phyloP scores from a whole-genome alignment of 2,888 invertebrate species.

The Hypomecis atomaria region DNA sequence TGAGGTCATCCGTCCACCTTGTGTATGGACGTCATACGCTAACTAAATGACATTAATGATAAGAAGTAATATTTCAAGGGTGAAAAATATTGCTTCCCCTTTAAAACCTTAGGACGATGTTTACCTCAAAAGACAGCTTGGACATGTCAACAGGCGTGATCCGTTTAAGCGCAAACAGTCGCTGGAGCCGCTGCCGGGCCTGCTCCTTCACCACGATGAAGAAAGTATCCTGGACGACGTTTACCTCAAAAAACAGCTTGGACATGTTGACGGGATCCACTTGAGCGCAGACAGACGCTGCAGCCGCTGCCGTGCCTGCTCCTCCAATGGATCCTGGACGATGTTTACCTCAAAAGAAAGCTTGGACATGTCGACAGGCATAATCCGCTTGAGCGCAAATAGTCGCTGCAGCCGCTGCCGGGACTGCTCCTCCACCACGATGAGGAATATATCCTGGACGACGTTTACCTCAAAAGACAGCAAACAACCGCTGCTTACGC shows the following conservation, averaged over 20 bases:
- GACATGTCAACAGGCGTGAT: conserved; percentile 92
- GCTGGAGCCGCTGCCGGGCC: conserved; percentile 95
- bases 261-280: background rate
- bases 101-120: background rate
- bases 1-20: too few relatives aligned
- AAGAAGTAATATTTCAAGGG: too few relatives aligned
- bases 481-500: too few relatives aligned
- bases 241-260: conserved; percentile 49
- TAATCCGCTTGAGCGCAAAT: conserved; percentile 94
- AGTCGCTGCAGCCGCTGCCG: conserved; percentile 95
- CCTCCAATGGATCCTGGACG: too few relatives aligned
- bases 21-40: too few relatives aligned
- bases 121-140: conserved; percentile 1
- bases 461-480: conserved; percentile 88
- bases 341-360: conserved; percentile 88
- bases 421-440: conserved; percentile 98
- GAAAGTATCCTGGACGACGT: conserved; percentile 91
- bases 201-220: conserved; percentile 99
- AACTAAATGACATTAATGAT: too few relatives aligned
- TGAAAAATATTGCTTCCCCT: background rate
- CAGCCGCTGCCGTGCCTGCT: background rate
- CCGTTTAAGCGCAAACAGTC: conserved; percentile 95
- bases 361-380: background rate
- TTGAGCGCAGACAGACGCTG: too few relatives aligned
- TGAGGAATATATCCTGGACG: conserved; percentile 98